Percentiles rank a stretch among this genome's conserved stretches.
Conservation (phyloP, 1,140 invertebrate genomes). For the Pteromalus puparum region DNA sequence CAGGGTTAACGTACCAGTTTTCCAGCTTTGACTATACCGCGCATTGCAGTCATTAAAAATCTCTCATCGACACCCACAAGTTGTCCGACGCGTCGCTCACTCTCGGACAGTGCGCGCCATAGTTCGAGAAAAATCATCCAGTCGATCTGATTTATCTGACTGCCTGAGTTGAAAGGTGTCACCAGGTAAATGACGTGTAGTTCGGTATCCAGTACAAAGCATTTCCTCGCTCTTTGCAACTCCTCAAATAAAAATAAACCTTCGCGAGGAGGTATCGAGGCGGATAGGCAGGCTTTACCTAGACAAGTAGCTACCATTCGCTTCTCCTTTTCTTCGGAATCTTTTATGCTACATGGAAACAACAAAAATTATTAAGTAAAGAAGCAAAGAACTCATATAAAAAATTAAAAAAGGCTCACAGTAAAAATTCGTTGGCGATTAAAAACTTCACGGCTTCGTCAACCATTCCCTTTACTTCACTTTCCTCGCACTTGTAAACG, state of each 20-base stretch:
- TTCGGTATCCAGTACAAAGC: slow-evolving; percentile 95
- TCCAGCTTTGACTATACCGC: slow-evolving; percentile 80
- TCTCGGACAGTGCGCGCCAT: slow-evolving; percentile 88
- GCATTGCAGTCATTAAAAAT: slow-evolving; percentile 89
- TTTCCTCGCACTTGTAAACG: slow-evolving; percentile 61
- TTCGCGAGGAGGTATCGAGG: slow-evolving; percentile 94
- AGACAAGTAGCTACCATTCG: slow-evolving; percentile 88
- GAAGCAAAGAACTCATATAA: not conserved
- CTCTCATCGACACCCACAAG: slow-evolving; percentile 93
- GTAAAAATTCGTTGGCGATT: slow-evolving; percentile 77
- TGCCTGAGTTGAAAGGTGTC: slow-evolving; percentile 89
- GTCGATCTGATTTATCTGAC: slow-evolving; percentile 87
- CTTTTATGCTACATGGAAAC: slow-evolving; percentile 11
- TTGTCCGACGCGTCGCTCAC: slow-evolving; percentile 90
- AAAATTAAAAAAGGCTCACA: slow-evolving; percentile 56
- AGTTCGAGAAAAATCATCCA: slow-evolving; percentile 91
- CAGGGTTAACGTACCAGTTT: slow-evolving; percentile 69
- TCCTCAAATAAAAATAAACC: slow-evolving; percentile 92
- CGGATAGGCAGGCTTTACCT: slow-evolving; percentile 93
- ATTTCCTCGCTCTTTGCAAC: slow-evolving; percentile 91
- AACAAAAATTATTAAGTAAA: not conserved
- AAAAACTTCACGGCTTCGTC: slow-evolving; percentile 78
- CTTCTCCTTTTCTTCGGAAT: slow-evolving; percentile 23
- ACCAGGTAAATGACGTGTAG: slow-evolving; percentile 96
- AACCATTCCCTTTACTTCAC: slow-evolving; percentile 70